phyloP scores from a whole-genome alignment of 2,797 vertebrate species.

The Apogon hyalosoma region DNA sequence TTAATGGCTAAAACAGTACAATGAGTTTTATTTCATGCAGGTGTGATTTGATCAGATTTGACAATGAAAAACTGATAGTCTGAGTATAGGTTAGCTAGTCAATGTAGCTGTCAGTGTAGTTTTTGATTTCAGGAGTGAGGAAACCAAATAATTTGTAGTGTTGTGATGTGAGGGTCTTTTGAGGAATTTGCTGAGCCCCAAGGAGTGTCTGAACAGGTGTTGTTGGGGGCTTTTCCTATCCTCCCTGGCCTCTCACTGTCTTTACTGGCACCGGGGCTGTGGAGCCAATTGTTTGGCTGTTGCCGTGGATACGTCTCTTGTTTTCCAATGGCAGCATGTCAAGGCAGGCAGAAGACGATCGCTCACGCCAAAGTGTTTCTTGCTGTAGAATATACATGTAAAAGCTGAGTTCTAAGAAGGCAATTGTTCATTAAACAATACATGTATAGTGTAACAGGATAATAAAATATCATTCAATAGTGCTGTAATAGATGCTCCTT shows the following conservation, averaged over 20 bases:
- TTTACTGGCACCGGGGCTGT: constrained; percentile 62
- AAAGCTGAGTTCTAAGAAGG: constrained; percentile 27
- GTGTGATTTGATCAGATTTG: too few species aligned
- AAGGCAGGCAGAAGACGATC: constrained; percentile 73
- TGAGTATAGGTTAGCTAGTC: not conserved
- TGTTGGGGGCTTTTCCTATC: constrained; percentile 64
- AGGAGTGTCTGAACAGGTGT: constrained; percentile 80
- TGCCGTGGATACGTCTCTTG: constrained; percentile 74
- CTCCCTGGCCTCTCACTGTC: constrained; percentile 63
- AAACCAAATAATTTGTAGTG: constrained; percentile 58
- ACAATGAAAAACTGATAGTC: too few species aligned
- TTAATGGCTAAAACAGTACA: too few species aligned
- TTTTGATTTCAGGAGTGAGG: constrained; percentile 11
- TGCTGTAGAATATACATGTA: constrained; percentile 27
- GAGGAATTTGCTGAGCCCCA: constrained; percentile 68
- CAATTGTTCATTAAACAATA: not conserved
- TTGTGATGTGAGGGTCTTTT: constrained; percentile 41
- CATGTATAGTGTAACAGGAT: too few species aligned
- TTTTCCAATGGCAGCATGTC: constrained; percentile 78
- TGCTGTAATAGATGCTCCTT: too few species aligned
- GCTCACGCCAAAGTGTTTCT: constrained; percentile 55
- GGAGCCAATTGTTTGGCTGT: constrained; percentile 75
- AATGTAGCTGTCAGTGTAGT: not conserved
- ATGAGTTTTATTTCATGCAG: too few species aligned
- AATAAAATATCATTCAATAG: too few species aligned